Evolutionary conservation across 1,140 invertebrate species (phyloP), one percentile per base, ranked within the genome.

Genomic region (Lordiphosa stackelbergi): DNA sequence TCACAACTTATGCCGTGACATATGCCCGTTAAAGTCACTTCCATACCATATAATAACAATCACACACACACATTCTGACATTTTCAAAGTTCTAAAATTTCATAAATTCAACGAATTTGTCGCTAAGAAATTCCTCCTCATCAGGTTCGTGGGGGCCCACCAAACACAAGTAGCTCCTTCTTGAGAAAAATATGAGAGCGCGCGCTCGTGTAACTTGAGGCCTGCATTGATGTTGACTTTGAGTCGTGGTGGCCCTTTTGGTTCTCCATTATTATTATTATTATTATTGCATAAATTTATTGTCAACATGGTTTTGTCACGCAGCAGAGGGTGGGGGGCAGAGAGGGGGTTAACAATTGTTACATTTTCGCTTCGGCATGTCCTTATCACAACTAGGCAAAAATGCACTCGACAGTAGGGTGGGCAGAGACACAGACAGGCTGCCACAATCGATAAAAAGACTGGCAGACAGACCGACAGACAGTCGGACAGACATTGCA

Each of bases 31-130:
- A 66, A 49, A 31, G 7, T 6, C 28, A 31, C 28, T 8, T 28
- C 24, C 5, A 28, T 28, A 7, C 24, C 24, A 28, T 7, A 28
- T 6, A 28, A 28, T 2, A 28, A 28, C 24, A 28, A 24, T 4
- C 2, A 31, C 6, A 31, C 6, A 31, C 24, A 7, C 34, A 22
- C 63, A 8, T 10, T 62, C 42, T 46, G 2, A 48, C 40, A 16
- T 16, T 16, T 16, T 42, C 70, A 54, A 56, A 58, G 55, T 78
- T 75, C 74, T 69, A 81, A 75, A 70, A 69, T 79, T 81, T 81
- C 75, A 79, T 81, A 81, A 79, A 81, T 81, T 78, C 73, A 78
- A 73, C 74, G 73, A 78, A 78, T 78, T 78, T 62, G 71, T 74
- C 55, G 73, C 59, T 13, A 46, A 22, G 31, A 49, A 49, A 49